Evolutionary conservation across 2,797 vertebrate genomes (phyloP), one percentile per base, ranked within the genome.

Genomic region (Linurgus olivaceus): DNA sequence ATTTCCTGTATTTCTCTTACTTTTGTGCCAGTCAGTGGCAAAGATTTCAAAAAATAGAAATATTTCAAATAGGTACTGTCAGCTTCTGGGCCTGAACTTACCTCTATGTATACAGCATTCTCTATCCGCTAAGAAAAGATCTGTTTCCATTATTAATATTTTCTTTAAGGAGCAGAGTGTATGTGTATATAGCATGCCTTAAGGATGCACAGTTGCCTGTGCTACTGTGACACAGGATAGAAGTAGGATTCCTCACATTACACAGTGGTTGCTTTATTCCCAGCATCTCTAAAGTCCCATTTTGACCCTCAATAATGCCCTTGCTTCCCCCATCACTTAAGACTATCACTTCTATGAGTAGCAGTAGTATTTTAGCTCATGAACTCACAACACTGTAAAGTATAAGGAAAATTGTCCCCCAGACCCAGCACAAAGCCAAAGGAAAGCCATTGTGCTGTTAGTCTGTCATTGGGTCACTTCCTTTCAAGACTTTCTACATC

Each of bases 261-360:
- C 28, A 50, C 0, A 0, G 15, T 59, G 17, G 3, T 42, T 67
- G 0, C 0, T n/a, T 63, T 76, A 59, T 57, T 66, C n/a, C 29
- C 48, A 83, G 10, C 29, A 82, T 50, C 61, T 48, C 55, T 70
- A 7, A 92, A 67, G 63, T 50, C 55, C 10, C 29, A 26, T 89
- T 92, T 85, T 79, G 42, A 94, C 65, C 61, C 15, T 20, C 26
- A 25, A 45, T 67, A 74, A 63, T 45, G 67, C 48, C 45, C 15
- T 91, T 79, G 13, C 23, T 92, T 95, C 23, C 31, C 45, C 24
- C 2, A 2, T 84, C 40, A 38, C 44, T 89, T 70, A 48, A 59
- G 29, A 38, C 8, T 55, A 48, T 76, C 1, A 0, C 40, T 77
- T 92, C 48, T 67, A 3, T n/a, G 44, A 65, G 35, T 9, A 72